These are phyloP conservation scores for Pluvianellus socialis DNA, from an alignment of 2,113 vertebrate genomes.

Conservation along the genomic window DNA sequence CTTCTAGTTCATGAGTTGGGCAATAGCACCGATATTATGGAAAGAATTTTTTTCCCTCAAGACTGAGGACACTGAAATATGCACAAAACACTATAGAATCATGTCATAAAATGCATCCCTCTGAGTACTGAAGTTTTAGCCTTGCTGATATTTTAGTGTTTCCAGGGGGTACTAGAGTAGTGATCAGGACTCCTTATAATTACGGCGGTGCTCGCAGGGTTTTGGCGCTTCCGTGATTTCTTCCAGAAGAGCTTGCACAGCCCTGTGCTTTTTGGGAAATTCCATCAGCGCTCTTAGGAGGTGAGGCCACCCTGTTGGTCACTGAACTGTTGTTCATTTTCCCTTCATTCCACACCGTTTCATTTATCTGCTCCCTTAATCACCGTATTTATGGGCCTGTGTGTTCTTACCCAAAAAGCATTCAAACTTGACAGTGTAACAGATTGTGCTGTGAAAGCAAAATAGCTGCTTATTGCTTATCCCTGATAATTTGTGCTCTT, in stretches of 20 bases:
- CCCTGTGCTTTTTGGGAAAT: neutral
- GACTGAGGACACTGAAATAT: neutral
- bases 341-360: slow-evolving; percentile 34
- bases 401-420: slow-evolving; percentile 36
- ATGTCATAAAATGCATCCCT: neutral
- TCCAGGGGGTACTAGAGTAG: neutral
- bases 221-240: neutral
- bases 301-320: neutral
- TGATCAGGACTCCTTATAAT: neutral
- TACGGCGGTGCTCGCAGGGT: neutral
- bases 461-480: slow-evolving; percentile 53
- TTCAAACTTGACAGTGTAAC: slow-evolving; percentile 17
- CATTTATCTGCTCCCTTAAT: slow-evolving; percentile 26
- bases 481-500: slow-evolving; percentile 8
- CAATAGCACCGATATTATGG: neutral
- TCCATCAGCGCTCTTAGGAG: neutral
- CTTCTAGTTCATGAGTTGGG: neutral
- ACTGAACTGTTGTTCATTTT: neutral
- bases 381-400: neutral
- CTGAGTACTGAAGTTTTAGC: neutral
- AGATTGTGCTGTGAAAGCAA: slow-evolving; percentile 11
- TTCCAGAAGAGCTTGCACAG: neutral
- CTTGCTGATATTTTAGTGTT: neutral
- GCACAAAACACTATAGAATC: neutral
- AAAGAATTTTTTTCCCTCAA: neutral